Percentiles rank a stretch among this genome's conserved stretches.
Conservation (phyloP, 2,888 invertebrate genomes). For the Eupeodes latifasciatus region DNA sequence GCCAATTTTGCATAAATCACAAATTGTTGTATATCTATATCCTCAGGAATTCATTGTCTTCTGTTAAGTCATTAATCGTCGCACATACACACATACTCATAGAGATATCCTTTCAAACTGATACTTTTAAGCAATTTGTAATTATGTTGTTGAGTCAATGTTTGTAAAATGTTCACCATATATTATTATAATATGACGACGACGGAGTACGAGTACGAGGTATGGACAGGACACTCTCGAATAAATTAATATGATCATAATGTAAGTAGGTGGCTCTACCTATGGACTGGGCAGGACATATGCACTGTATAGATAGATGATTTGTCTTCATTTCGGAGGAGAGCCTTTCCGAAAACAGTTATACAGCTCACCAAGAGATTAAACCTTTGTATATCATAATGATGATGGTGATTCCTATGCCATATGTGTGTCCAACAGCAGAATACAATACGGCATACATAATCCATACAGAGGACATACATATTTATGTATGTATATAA, state of each 20-base stretch:
- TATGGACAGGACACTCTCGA: neutral
- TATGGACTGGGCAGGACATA: neutral
- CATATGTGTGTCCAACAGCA: conserved; percentile 9
- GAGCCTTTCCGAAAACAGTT: conserved; percentile 19
- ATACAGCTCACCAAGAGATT: conserved; percentile 21
- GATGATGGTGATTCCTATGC: conserved; percentile 5
- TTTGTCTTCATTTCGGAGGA: conserved; percentile 30
- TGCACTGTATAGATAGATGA: neutral
- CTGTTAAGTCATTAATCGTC: conserved; percentile 15
- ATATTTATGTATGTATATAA: conserved; percentile 38
- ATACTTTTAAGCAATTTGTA: conserved; percentile 41
- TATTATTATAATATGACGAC: neutral
- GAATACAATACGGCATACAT: neutral
- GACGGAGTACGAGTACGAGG: neutral
- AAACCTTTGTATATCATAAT: conserved; percentile 27
- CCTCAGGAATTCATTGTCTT: conserved; percentile 44
- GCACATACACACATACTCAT: neutral
- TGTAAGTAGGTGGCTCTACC: neutral
- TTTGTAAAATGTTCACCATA: conserved; percentile 27
- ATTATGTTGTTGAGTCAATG: conserved; percentile 33
- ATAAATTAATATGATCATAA: conserved; percentile 18
- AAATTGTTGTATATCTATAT: conserved; percentile 7
- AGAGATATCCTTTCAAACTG: neutral
- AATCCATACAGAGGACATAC: conserved; percentile 29
- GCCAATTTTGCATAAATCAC: conserved; percentile 57